Conservation (phyloP, 2,113 vertebrate species). For the Aldabrachelys gigantea region DNA sequence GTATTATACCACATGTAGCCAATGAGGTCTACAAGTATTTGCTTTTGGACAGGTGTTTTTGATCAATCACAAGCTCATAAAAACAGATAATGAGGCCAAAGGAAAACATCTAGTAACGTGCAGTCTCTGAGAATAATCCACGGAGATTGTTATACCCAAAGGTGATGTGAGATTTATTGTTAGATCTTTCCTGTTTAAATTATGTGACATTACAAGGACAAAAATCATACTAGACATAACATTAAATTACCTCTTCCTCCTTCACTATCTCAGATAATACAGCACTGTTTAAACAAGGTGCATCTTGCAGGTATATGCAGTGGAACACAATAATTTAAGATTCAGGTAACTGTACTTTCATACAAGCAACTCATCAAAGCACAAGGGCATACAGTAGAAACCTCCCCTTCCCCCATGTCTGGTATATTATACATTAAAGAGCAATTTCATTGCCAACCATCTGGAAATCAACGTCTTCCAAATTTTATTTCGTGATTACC, state of each 20-base stretch:
- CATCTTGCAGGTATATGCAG: background rate
- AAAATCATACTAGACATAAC: constrained; percentile 30
- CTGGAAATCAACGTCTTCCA: constrained; percentile 71
- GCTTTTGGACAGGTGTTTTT: constrained; percentile 53
- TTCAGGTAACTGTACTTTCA: constrained; percentile 34
- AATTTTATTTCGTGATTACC: constrained; percentile 76
- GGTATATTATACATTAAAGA: constrained; percentile 57
- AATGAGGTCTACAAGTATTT: constrained; percentile 49
- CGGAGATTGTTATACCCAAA: constrained; percentile 42
- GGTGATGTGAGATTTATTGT: constrained; percentile 28
- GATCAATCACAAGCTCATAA: constrained; percentile 50
- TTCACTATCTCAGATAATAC: background rate
- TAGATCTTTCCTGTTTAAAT: background rate
- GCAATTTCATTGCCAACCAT: constrained; percentile 64
- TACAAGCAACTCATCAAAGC: constrained; percentile 38
- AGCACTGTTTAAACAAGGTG: background rate
- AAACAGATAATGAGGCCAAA: constrained; percentile 61
- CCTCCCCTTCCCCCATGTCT: constrained; percentile 21
- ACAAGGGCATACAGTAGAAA: constrained; percentile 31
- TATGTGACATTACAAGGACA: constrained; percentile 21
- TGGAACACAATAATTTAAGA: constrained; percentile 23
- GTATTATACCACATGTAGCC: background rate
- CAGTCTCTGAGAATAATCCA: constrained; percentile 42
- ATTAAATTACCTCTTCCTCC: constrained; percentile 8
- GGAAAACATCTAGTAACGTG: constrained; percentile 49